phyloP scores from a whole-genome alignment of 2,113 vertebrate species.

The Gobiocypris rarus region DNA sequence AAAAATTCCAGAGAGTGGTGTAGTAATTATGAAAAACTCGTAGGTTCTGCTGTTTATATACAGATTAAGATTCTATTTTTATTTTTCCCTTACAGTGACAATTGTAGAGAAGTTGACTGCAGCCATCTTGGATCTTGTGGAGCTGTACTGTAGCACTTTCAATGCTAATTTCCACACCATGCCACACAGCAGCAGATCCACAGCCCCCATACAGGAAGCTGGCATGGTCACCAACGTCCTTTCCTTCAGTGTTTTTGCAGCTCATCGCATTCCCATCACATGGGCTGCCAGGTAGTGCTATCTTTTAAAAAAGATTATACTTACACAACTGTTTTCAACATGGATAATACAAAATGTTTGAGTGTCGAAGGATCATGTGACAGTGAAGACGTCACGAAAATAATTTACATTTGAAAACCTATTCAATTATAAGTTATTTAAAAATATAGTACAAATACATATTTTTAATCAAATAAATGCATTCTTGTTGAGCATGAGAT shows the following conservation, averaged over 20 bases:
- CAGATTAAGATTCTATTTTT: background rate
- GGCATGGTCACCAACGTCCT: conserved; percentile 82
- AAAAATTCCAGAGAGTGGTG: background rate
- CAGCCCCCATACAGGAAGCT: conserved; percentile 80
- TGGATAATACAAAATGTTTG: too few relatives aligned
- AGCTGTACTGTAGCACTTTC: conserved; percentile 94
- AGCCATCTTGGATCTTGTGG: conserved; percentile 90
- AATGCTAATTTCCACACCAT: conserved; percentile 92
- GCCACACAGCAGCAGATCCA: conserved; percentile 71
- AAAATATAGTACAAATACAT: background rate
- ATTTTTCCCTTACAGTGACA: conserved; percentile 72
- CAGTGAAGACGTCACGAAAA: too few relatives aligned
- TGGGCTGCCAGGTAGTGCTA: conserved; percentile 90
- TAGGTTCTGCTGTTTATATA: too few relatives aligned
- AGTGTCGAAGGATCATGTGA: too few relatives aligned
- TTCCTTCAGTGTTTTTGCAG: conserved; percentile 88
- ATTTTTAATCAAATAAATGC: background rate
- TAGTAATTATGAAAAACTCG: background rate
- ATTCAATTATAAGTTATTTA: too few relatives aligned
- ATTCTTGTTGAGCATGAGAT: background rate
- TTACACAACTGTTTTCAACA: too few relatives aligned
- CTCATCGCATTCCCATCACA: conserved; percentile 92
- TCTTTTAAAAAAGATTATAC: too few relatives aligned
- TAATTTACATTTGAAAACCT: background rate
- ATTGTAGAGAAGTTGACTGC: conserved; percentile 90